Conservation (phyloP, 2,797 vertebrate species). For the Xiphorhynchus erythropygius region DNA sequence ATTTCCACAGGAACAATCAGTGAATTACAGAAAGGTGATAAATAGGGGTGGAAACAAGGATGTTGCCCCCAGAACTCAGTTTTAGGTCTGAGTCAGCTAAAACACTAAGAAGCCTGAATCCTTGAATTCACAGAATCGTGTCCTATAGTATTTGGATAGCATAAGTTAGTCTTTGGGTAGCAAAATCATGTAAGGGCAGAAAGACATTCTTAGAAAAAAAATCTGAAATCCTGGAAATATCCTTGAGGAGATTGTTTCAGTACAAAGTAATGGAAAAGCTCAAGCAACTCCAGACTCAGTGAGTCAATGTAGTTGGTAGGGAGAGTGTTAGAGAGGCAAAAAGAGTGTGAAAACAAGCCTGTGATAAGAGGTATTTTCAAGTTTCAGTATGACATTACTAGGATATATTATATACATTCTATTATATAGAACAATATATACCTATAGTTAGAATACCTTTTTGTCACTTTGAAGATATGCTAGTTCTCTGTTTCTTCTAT, state of each 20-base stretch:
- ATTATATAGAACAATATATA: background rate
- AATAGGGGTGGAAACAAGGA: background rate
- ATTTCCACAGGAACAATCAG: background rate
- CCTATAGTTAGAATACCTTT: background rate
- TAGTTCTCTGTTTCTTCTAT: background rate
- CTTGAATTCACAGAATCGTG: background rate
- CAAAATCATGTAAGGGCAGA: background rate
- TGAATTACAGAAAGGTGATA: background rate
- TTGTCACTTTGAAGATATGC: background rate
- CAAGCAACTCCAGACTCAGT: background rate
- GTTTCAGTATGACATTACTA: background rate
- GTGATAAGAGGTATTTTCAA: background rate
- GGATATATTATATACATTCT: background rate
- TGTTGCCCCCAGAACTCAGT: background rate
- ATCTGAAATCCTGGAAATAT: background rate
- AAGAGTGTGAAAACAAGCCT: background rate
- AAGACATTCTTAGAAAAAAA: background rate
- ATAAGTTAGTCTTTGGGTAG: background rate
- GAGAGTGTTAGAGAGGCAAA: background rate
- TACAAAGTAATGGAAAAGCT: background rate
- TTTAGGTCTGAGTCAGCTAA: background rate
- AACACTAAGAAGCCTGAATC: background rate
- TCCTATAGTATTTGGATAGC: background rate
- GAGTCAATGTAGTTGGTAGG: background rate
- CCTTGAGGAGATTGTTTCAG: background rate